These are phyloP conservation scores for Grantiella picta DNA, from an alignment of 2,113 vertebrate genomes.

Conservation along the genomic window DNA sequence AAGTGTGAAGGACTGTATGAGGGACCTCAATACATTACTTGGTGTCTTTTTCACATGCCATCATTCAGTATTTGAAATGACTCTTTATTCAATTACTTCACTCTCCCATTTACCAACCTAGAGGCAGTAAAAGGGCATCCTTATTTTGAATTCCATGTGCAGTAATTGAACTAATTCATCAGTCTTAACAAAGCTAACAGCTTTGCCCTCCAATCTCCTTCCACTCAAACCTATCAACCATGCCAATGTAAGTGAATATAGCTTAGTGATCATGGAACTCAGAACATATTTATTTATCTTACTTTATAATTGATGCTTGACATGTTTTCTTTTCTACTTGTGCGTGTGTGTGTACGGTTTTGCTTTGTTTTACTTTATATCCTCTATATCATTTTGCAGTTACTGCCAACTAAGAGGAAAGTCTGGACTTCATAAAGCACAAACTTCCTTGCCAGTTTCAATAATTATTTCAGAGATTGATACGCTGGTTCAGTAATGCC, in stretches of 20 bases:
- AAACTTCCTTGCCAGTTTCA: background rate
- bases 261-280: background rate
- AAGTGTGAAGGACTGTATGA: background rate
- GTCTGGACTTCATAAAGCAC: background rate
- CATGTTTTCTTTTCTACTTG: background rate
- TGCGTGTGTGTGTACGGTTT: background rate
- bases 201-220: background rate
- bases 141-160: background rate
- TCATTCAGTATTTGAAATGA: background rate
- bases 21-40: background rate
- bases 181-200: background rate
- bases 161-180: conserved; percentile 12
- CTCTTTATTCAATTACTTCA: background rate
- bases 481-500: background rate
- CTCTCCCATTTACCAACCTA: background rate
- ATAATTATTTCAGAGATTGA: background rate
- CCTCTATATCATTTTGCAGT: background rate
- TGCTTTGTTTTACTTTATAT: background rate
- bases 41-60: background rate
- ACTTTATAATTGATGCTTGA: background rate
- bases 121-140: background rate
- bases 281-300: background rate
- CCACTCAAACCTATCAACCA: background rate
- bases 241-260: background rate
- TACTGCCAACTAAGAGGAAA: background rate